Evolutionary conservation across 2,113 vertebrate species (phyloP), one percentile per base, ranked within the genome.

Genomic region (Mellivora capensis): DNA sequence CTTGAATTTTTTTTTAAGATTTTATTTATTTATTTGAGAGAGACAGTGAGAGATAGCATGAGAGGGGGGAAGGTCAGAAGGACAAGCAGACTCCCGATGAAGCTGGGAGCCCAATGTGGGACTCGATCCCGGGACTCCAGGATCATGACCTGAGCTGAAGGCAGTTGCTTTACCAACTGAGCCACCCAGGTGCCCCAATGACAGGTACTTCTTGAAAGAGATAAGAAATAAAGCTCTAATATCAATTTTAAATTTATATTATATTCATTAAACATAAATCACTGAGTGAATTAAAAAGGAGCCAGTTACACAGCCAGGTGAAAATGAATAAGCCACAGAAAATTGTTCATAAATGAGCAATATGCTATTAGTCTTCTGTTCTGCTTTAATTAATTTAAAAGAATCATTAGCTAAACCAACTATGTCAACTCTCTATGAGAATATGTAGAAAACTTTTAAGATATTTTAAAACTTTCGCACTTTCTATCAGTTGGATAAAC

Each of bases 381-480:
- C 47, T 90, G 76, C 49, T 93, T 96, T 94, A 90, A 94, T 67
- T 81, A 95, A 82, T 79, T 93, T 79, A 72, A 87, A 90, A 91
- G n/a, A 95, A 94, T 80, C 47, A 93, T 85, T 90, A 64, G 39
- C n/a, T 94, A 76, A 95, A 81, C 87, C 39, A 93, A 87, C 83
- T 87, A 95, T 8, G 29, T 94, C 96, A 96, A 77, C n/a, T 76
- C 47, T 90, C 77, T 71, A 76, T 61, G 59, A 97, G 39, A 91
- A 57, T 80, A 71, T 14, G 8, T n/a, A 81, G 71, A 93, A 82
- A 94, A 49, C 21, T 61, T 89, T 74, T 90, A 91, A 93, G 93
- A 69, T 49, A 89, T 31, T 86, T 94, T 87, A 88, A 95, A 87
- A 95, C 57, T 95, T 97, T 85, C 15, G 23, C 44, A 79, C 37